Evolutionary conservation across 1,140 invertebrate genomes (phyloP).

Genomic region (Druon quercuslanigerum): DNA sequence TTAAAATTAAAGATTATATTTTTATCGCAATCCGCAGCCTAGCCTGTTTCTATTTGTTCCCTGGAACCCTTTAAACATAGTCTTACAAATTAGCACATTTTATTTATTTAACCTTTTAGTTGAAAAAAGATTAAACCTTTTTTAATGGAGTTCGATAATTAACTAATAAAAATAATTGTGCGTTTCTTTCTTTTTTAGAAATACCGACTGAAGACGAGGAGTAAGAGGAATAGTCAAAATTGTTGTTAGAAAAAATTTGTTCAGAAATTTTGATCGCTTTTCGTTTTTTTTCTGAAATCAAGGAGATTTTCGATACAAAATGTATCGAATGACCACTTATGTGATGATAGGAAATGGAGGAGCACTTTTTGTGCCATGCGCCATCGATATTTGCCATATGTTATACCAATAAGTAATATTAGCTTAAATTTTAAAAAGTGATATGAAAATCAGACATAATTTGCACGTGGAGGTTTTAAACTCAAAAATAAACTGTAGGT

Average conservation of each 20-base stretch:
- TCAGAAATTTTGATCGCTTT: conserved; percentile 3
- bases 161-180: neutral
- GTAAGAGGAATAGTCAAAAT: conserved; percentile 8
- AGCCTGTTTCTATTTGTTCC: too few species aligned
- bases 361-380: conserved; percentile 52
- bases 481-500: conserved; percentile 3
- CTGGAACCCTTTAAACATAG: too few species aligned
- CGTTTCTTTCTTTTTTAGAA: neutral
- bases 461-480: conserved; percentile 18
- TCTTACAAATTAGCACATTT: too few species aligned
- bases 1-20: too few species aligned
- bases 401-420: conserved; percentile 43
- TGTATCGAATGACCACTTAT: conserved; percentile 3
- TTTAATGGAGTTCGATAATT: too few species aligned
- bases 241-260: conserved; percentile 27
- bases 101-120: too few species aligned
- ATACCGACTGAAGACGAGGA: conserved; percentile 10
- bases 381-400: conserved; percentile 50
- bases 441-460: conserved; percentile 27
- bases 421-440: conserved; percentile 17
- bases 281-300: neutral
- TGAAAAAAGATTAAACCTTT: too few species aligned
- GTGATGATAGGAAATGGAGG: conserved; percentile 15
- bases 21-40: too few species aligned
- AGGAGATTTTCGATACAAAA: neutral